A percentile compares a stretch with the other conserved stretches of the same genome.
Conservation (phyloP, 2,888 invertebrate genomes). For the Agonopterix arenella region DNA sequence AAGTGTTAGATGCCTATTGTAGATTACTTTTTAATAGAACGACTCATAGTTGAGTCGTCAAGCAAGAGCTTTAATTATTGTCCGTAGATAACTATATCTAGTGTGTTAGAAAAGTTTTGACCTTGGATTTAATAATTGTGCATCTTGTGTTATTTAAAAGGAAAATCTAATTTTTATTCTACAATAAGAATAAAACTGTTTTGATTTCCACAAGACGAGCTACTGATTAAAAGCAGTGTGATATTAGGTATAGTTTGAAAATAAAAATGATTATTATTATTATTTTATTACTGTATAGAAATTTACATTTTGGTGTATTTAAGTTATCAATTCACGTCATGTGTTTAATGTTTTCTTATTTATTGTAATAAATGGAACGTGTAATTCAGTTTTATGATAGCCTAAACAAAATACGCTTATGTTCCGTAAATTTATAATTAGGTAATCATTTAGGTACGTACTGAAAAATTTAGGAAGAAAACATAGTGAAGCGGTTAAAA, state of each 20-base stretch:
- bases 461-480: too few relatives aligned
- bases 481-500: too few relatives aligned
- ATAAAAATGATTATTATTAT: conserved; percentile 1
- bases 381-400: conserved; percentile 3
- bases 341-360: conserved; percentile 22
- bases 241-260: conserved; percentile 54
- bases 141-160: conserved; percentile 11
- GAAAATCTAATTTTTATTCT: conserved; percentile 15
- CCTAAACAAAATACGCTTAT: conserved; percentile 47
- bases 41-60: conserved; percentile 50
- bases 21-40: conserved; percentile 40
- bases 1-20: conserved; percentile 51
- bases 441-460: not conserved
- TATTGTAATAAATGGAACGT: conserved; percentile 14
- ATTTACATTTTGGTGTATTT: conserved; percentile 3
- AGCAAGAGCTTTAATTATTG: conserved; percentile 63
- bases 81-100: conserved; percentile 44
- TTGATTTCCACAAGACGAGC: conserved; percentile 10
- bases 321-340: conserved; percentile 9
- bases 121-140: conserved; percentile 35
- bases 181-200: conserved; percentile 14
- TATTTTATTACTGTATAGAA: conserved; percentile 2
- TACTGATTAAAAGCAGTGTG: conserved; percentile 39
- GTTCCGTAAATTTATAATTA: conserved; percentile 4
- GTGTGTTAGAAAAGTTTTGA: conserved; percentile 31